Conservation (phyloP, 92 coral and sea anemone genomes). For the Zoanthus sansibaricus region DNA sequence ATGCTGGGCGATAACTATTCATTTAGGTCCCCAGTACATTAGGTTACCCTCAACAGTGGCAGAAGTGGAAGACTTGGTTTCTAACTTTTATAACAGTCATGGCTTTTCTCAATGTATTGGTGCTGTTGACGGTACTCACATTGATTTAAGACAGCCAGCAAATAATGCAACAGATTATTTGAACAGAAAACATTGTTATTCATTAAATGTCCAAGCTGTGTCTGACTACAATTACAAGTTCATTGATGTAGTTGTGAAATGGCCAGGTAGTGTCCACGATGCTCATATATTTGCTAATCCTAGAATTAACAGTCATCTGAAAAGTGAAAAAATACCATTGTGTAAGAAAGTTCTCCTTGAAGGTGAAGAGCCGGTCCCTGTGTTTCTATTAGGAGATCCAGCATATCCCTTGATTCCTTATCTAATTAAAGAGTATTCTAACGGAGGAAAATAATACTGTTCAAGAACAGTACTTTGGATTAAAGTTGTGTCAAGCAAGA, state of each 20-base stretch:
- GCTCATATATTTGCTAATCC: constrained; percentile 11
- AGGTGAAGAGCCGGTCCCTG: background rate
- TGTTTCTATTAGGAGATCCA: constrained; percentile 23
- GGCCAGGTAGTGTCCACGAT: background rate
- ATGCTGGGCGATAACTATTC: background rate
- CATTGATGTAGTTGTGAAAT: constrained; percentile 51
- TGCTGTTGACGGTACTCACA: background rate
- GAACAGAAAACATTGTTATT: constrained; percentile 47
- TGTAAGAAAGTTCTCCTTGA: background rate
- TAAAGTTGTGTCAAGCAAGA: constrained; percentile 37
- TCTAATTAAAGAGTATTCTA: constrained; percentile 73
- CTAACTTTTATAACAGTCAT: background rate
- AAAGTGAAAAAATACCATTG: background rate
- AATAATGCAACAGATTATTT: constrained; percentile 40
- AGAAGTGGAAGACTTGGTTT: background rate
- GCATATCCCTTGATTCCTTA: constrained; percentile 47
- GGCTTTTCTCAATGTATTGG: too few relatives aligned
- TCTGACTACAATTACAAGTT: constrained; percentile 45
- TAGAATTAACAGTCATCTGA: background rate
- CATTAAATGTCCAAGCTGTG: constrained; percentile 49
- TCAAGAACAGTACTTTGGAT: background rate
- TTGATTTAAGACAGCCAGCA: constrained; percentile 42
- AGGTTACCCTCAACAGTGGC: background rate
- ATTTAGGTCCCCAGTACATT: background rate
- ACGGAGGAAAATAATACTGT: constrained; percentile 42